These are phyloP conservation scores for Neodiprion lecontei DNA, from an alignment of 1,140 invertebrate genomes.

Conservation along the genomic window DNA sequence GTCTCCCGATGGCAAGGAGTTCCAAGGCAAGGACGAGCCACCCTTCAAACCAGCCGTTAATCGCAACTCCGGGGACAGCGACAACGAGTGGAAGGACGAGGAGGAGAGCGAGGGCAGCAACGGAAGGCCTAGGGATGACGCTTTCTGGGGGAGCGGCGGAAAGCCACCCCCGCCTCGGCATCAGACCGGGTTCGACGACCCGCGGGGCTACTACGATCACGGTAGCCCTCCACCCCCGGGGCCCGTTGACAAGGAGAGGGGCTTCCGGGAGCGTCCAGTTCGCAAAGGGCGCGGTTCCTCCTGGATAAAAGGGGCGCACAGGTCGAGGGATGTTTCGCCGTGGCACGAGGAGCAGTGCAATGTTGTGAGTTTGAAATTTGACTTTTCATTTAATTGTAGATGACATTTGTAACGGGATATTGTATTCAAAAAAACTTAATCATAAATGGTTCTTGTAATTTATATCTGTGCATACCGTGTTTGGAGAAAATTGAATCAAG, in stretches of 20 bases:
- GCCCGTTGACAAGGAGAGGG: constrained; percentile 42
- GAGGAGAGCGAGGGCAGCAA: constrained; percentile 57
- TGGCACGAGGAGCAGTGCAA: constrained; percentile 49
- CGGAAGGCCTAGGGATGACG: constrained; percentile 39
- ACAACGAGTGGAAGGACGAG: constrained; percentile 58
- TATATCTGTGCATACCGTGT: background rate
- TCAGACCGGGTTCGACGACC: constrained; percentile 42
- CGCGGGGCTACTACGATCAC: constrained; percentile 47
- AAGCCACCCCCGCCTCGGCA: constrained; percentile 33
- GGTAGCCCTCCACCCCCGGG: constrained; percentile 12
- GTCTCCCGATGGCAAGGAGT: constrained; percentile 79
- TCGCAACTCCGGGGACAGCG: constrained; percentile 59
- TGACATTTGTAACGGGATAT: no score
- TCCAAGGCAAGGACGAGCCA: constrained; percentile 52
- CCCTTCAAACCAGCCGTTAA: constrained; percentile 38
- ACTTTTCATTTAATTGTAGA: no score
- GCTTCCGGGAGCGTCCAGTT: constrained; percentile 44
- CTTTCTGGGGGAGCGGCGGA: constrained; percentile 37
- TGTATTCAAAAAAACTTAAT: no score
- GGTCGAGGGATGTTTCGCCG: constrained; percentile 44
- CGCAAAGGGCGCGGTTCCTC: constrained; percentile 44
- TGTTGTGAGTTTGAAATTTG: no score
- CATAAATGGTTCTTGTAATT: no score
- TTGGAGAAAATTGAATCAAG: no score
- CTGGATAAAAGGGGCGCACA: constrained; percentile 44